Conservation (phyloP, 1,140 invertebrate genomes). For the Ptiloglossa arizonensis region DNA sequence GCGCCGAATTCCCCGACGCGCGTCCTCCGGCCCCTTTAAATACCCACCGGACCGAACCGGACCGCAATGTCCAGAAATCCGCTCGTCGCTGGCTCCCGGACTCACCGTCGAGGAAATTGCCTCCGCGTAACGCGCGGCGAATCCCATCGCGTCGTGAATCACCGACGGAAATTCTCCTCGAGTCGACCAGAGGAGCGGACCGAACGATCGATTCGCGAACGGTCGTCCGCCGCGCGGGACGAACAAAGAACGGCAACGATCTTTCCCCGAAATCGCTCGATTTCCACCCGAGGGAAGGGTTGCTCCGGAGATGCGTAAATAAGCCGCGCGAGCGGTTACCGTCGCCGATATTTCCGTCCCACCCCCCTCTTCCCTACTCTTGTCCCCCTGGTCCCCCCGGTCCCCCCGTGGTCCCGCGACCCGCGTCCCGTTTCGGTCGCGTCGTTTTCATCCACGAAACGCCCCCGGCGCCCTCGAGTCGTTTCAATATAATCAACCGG, state of each 20-base stretch:
- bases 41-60: constrained; percentile 44
- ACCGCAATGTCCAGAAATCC: constrained; percentile 11
- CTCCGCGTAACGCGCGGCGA: not conserved
- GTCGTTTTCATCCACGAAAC: constrained; percentile 48
- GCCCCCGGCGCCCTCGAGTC: constrained; percentile 65
- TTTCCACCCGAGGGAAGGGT: constrained; percentile 17
- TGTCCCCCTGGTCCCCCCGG: too few species aligned
- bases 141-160: constrained; percentile 34
- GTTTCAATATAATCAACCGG: constrained; percentile 74
- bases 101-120: constrained; percentile 6
- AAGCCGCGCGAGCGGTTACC: constrained; percentile 2
- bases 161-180: constrained; percentile 10
- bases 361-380: not conserved
- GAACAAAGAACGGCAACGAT: constrained; percentile 6
- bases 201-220: constrained; percentile 34
- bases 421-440: constrained; percentile 8
- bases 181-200: not conserved
- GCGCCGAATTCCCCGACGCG: constrained; percentile 15
- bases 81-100: not conserved
- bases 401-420: not conserved
- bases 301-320: constrained; percentile 30
- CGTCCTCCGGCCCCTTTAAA: not conserved
- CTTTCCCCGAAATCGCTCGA: not conserved
- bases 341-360: constrained; percentile 4
- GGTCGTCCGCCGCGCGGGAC: not conserved